These are phyloP conservation scores for Propithecus coquereli DNA, from an alignment of 2,113 vertebrate genomes.

Conservation along the genomic window DNA sequence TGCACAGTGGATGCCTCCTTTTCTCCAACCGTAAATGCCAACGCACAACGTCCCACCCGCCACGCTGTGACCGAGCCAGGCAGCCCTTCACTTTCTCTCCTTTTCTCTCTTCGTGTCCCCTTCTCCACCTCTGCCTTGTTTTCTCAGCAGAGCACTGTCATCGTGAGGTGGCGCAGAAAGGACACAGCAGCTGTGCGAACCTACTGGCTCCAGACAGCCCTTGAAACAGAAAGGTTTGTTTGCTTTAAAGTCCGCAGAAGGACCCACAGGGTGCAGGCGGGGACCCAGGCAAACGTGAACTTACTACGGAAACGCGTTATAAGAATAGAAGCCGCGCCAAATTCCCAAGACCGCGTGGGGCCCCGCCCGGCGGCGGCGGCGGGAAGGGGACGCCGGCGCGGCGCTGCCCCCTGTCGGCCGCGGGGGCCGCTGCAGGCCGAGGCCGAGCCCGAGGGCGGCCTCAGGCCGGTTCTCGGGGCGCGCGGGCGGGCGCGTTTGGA, in stretches of 20 bases:
- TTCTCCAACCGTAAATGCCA: not conserved
- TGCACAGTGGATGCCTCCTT: not conserved
- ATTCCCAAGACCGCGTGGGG: not conserved
- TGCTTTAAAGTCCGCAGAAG: not conserved
- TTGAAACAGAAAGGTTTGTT: not conserved
- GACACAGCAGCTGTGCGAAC: not conserved
- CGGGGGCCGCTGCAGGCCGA: not conserved
- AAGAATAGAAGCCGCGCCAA: not conserved
- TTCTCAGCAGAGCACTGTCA: not conserved
- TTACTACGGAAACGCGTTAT: not conserved
- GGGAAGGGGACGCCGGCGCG: not conserved
- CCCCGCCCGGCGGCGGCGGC: not conserved
- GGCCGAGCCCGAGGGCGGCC: no score
- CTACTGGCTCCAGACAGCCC: not conserved
- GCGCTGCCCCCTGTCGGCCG: slow-evolving; percentile 47
- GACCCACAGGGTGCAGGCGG: not conserved
- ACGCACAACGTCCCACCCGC: rapidly evolving
- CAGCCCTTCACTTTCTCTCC: no score
- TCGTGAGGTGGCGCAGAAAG: not conserved
- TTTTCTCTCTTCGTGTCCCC: no score
- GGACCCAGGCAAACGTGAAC: not conserved
- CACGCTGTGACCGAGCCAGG: not conserved
- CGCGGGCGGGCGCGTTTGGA: not conserved
- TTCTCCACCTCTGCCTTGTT: not conserved
- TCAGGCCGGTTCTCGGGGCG: not conserved